These are phyloP conservation scores for Spermophilus dauricus DNA, from an alignment of 2,113 vertebrate genomes.

Conservation along the genomic window DNA sequence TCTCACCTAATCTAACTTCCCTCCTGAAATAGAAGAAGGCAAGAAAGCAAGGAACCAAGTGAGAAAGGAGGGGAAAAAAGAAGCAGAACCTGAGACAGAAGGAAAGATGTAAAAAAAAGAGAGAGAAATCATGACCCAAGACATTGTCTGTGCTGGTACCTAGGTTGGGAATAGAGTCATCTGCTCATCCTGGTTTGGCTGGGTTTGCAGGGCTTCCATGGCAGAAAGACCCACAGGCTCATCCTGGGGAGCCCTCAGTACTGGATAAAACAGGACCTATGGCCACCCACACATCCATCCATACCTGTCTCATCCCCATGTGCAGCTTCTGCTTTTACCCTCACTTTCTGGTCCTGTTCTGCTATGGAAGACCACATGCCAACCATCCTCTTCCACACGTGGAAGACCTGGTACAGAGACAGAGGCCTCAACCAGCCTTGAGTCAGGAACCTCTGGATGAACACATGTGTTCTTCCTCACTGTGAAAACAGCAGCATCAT, in stretches of 20 bases:
- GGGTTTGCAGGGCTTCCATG: rapidly evolving
- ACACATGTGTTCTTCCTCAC: rapidly evolving
- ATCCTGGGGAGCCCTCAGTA: too few relatives aligned
- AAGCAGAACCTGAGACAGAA: not conserved
- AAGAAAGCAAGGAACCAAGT: not conserved
- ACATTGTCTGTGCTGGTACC: rapidly evolving
- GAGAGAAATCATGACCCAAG: not conserved
- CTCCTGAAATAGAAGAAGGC: not conserved
- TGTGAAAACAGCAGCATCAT: not conserved
- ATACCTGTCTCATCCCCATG: not conserved
- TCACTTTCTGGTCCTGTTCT: not conserved
- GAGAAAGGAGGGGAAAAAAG: not conserved
- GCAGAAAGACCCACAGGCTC: too few relatives aligned
- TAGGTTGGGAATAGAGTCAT: not conserved
- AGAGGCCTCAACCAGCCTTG: not conserved
- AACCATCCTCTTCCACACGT: not conserved
- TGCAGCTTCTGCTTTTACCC: not conserved
- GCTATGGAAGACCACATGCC: not conserved
- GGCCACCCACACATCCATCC: not conserved
- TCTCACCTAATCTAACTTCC: not conserved
- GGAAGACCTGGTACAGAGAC: not conserved
- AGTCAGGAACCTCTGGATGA: not conserved
- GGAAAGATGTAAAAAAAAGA: not conserved
- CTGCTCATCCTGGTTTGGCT: not conserved
- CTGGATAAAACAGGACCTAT: not conserved